Percentiles rank a stretch among this genome's conserved stretches.
These are phyloP conservation scores for Tragelaphus buxtoni DNA, from an alignment of 2,113 vertebrate genomes.

Conservation along the genomic window DNA sequence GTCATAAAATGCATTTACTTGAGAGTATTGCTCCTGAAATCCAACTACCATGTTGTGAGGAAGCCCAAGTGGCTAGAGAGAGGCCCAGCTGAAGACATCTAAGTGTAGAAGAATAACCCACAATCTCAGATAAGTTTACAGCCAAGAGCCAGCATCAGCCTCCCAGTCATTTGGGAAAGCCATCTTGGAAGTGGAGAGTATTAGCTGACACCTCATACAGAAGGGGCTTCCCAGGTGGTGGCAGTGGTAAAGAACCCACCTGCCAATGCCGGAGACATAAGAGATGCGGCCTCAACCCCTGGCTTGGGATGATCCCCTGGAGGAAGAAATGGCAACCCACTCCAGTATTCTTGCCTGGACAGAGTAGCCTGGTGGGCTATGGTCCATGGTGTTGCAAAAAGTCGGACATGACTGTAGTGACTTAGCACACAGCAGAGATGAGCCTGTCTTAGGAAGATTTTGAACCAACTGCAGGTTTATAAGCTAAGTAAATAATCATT, in stretches of 20 bases:
- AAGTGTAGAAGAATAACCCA: background rate
- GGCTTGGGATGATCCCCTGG: background rate
- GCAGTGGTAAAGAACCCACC: background rate
- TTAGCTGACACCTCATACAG: background rate
- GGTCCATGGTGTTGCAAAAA: background rate
- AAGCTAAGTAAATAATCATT: background rate
- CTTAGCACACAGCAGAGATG: background rate
- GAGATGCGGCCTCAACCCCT: background rate
- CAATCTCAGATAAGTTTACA: background rate
- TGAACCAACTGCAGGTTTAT: background rate
- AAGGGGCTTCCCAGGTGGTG: background rate
- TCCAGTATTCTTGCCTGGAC: background rate
- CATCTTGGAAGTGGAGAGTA: background rate
- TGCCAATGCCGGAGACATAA: background rate
- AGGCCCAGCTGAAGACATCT: background rate
- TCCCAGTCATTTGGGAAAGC: background rate
- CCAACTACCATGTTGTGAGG: background rate
- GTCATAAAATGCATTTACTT: background rate
- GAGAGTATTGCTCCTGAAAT: background rate
- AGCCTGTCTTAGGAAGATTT: background rate
- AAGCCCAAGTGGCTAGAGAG: background rate
- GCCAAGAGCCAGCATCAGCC: background rate
- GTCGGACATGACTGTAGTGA: fast-evolving
- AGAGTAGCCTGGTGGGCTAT: background rate
- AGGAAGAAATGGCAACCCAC: background rate